Percentiles rank a stretch among this genome's conserved stretches.
Evolutionary conservation across 2,888 invertebrate species (phyloP).

Genomic region (Nephrocerus scutellatus): DNA sequence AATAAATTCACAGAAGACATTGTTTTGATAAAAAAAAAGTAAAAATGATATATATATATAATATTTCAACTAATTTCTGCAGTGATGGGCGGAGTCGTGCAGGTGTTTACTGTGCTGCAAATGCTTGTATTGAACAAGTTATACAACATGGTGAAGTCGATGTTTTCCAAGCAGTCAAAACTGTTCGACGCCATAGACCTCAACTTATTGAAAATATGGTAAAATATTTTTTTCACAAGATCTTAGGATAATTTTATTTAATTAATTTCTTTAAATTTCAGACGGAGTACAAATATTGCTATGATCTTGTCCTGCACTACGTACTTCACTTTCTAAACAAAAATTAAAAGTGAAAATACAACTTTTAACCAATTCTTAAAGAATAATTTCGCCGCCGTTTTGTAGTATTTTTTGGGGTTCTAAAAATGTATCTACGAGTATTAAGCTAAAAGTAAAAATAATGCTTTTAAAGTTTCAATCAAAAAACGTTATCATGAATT

Average conservation of each 20-base stretch:
- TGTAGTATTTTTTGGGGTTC: too few relatives aligned
- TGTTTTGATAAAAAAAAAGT: too few relatives aligned
- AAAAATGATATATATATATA: not conserved
- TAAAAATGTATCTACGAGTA: too few relatives aligned
- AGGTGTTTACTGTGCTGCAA: constrained; percentile 97
- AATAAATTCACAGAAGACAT: too few relatives aligned
- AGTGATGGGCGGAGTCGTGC: constrained; percentile 85
- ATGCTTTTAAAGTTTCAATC: too few relatives aligned
- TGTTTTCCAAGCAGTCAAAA: constrained; percentile 96
- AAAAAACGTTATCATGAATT: too few relatives aligned
- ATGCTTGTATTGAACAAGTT: constrained; percentile 97
- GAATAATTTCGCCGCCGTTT: too few relatives aligned
- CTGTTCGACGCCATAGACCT: constrained; percentile 91
- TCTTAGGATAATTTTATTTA: not conserved
- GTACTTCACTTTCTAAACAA: constrained; percentile 89
- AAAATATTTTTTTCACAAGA: constrained; percentile 49
- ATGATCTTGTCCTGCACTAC: constrained; percentile 91
- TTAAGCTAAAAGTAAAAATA: too few relatives aligned
- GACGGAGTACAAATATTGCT: constrained; percentile 98
- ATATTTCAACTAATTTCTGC: too few relatives aligned
- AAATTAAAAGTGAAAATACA: too few relatives aligned
- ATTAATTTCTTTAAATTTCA: constrained; percentile 48
- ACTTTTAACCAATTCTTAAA: too few relatives aligned
- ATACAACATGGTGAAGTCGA: constrained; percentile 97
- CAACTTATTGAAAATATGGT: constrained; percentile 91